Evolutionary conservation across 2,113 vertebrate genomes (phyloP), one percentile per base, ranked within the genome.

Genomic region (Erpornis zantholeuca): DNA sequence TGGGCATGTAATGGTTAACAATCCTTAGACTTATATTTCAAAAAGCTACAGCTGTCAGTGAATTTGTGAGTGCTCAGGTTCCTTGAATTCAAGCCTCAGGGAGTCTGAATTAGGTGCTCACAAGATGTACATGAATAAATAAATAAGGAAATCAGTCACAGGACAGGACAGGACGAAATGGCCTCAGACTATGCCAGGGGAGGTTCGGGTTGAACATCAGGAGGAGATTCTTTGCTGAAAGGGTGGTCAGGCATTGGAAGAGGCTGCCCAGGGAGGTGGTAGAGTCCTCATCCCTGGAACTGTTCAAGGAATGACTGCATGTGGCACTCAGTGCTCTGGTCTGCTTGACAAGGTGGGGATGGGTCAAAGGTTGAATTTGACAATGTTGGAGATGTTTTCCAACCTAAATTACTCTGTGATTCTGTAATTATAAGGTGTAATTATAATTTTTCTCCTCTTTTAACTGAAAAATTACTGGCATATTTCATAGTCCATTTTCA

Each of bases 401-500:
- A 63, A 36, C 12, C 18, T 14, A 33, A 70, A 70, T 36, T 27
- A 63, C 40, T 63, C 27, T 6, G 12, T 77, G 27, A 50, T 50
- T 70, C 35, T 56, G 56, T 50, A 82, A 82, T 73, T 76, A 50
- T 23, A 61, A 57, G 40, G 27, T 69, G 25, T 5, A 36, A 60
- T 60, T 27, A 27, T 60, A 27, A 25, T 86, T 88, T 83, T 77
- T 50, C 18, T 84, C 45, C 23, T 59, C 17, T 75, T 76, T 82
- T 72, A 50, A 45, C 31, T 64, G 61, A 77, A 44, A 87, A 82
- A 65, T 71, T 68, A 59, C 81, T 60, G 82, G 16, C 31, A 24
- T 92, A 64, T 64, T 86, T 94, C 73, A 56, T 23, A 86, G n/a
- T 8, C 27, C 9, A 42, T 68, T 92, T 94, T 87, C 50, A 95